A percentile compares a stretch with the other conserved stretches of the same genome.
Evolutionary conservation across 2,888 invertebrate genomes (phyloP).

Genomic region (Lymantria dispar): DNA sequence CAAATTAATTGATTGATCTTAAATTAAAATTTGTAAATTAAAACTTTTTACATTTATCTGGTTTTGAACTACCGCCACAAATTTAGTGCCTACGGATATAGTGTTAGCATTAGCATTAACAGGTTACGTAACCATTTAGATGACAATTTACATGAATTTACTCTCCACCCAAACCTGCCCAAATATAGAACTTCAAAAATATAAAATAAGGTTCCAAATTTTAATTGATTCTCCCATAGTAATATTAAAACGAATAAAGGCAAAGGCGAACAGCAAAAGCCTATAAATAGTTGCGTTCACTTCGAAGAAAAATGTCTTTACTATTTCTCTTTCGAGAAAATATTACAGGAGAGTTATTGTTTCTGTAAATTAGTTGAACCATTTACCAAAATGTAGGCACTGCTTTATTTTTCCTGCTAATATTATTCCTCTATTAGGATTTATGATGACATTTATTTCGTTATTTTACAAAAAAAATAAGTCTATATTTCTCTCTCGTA

Average conservation of each 20-base stretch:
- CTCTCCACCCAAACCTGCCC: no score
- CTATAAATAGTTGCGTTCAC: conserved; percentile 2
- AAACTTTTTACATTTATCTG: no score
- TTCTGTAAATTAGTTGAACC: conserved; percentile 2
- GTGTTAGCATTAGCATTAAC: no score
- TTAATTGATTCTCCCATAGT: no score
- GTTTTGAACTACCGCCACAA: no score
- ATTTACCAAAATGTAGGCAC: background rate
- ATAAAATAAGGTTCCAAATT: no score
- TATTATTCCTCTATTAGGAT: background rate
- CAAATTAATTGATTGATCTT: no score
- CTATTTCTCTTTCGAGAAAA: conserved; percentile 7
- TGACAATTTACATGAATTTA: no score
- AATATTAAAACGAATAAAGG: background rate
- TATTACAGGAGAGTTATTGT: conserved; percentile 4
- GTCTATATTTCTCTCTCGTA: background rate
- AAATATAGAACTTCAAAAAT: no score
- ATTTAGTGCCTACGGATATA: no score
- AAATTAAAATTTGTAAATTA: no score
- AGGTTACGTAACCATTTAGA: no score
- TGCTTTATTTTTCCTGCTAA: background rate
- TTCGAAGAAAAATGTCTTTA: conserved; percentile 3
- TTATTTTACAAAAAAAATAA: background rate
- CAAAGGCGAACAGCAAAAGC: background rate
- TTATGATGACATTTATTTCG: background rate